phyloP scores from a whole-genome alignment of 2,888 invertebrate species.

The Julus scanicus region DNA sequence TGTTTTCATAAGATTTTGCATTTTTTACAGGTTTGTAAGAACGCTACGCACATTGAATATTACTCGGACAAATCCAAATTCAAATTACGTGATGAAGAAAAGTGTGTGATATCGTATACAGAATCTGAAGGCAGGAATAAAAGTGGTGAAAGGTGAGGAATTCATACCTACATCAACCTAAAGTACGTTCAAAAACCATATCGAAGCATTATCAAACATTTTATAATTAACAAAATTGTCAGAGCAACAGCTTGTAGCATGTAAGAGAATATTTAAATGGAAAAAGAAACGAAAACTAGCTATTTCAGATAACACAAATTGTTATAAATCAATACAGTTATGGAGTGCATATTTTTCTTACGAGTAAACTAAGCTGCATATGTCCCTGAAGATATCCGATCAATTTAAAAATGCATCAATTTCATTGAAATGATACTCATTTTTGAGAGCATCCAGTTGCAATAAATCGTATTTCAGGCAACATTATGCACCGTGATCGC shows the following conservation, averaged over 20 bases:
- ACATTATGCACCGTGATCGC: background rate
- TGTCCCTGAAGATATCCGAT: background rate
- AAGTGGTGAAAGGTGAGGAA: background rate
- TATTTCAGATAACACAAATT: background rate
- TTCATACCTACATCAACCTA: constrained; percentile 17
- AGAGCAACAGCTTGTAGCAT: too few species aligned
- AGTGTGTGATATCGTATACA: background rate
- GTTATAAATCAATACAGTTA: background rate
- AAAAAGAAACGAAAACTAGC: background rate
- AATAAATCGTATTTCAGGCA: background rate
- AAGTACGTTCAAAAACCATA: background rate
- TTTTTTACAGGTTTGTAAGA: background rate
- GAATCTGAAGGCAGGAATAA: constrained; percentile 42
- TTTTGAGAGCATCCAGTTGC: background rate
- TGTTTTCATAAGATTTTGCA: background rate
- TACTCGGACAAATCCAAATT: constrained; percentile 20
- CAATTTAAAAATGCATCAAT: background rate
- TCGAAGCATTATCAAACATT: background rate
- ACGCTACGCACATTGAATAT: background rate
- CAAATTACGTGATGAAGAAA: background rate
- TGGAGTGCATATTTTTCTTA: too few species aligned
- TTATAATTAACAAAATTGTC: background rate
- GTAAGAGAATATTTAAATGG: too few species aligned
- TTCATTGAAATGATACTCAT: background rate
- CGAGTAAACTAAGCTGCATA: background rate